Evolutionary conservation across 2,113 vertebrate genomes (phyloP).

Genomic region (Dasyprocta punctata): DNA sequence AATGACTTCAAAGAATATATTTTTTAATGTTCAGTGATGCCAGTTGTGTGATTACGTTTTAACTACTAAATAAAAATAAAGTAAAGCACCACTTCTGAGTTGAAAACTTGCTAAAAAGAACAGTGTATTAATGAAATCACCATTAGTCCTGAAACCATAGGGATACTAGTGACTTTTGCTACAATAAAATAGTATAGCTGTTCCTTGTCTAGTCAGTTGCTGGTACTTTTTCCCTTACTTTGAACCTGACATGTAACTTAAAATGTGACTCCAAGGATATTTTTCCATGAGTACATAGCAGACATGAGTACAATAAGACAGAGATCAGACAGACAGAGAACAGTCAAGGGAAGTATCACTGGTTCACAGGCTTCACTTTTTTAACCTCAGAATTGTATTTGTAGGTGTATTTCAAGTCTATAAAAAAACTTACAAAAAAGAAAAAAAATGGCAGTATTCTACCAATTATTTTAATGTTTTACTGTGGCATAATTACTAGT

Average conservation of each 20-base stretch:
- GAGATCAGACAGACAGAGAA: conserved; percentile 15
- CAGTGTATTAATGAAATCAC: background rate
- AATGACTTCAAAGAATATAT: background rate
- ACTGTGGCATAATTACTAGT: background rate
- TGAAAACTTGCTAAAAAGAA: background rate
- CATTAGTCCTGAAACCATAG: background rate
- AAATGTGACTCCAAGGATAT: conserved; percentile 23
- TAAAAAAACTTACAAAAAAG: conserved; percentile 11
- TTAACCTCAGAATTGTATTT: conserved; percentile 5
- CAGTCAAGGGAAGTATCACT: background rate
- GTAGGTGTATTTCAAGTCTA: background rate
- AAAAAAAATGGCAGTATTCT: background rate
- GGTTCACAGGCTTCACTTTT: background rate
- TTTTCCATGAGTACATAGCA: background rate
- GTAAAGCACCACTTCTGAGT: background rate
- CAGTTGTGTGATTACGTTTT: background rate
- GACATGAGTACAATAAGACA: background rate
- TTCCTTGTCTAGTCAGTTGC: background rate
- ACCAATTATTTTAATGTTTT: background rate
- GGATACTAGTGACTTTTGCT: conserved; percentile 5
- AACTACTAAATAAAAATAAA: background rate
- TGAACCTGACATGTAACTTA: background rate
- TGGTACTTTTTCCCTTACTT: background rate
- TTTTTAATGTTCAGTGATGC: background rate
- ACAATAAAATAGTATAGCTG: background rate